Evolutionary conservation across 2,888 invertebrate species (phyloP).

Genomic region (Augochlorella aurata): DNA sequence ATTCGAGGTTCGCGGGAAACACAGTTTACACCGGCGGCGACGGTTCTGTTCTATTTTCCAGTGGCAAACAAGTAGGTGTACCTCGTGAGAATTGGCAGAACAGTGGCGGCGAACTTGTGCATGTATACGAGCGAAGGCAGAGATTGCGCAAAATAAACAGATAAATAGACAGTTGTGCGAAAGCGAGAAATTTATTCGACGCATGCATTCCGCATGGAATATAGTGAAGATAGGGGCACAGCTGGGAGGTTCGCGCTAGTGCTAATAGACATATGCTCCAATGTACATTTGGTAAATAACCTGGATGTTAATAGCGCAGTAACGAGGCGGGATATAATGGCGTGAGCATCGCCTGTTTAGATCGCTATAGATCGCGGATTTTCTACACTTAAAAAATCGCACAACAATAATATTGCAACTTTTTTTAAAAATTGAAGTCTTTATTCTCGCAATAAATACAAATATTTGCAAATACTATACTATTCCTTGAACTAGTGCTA

Average conservation of each 20-base stretch:
- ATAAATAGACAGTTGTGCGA: slow-evolving; percentile 23
- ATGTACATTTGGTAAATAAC: background rate
- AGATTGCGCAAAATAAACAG: slow-evolving; percentile 24
- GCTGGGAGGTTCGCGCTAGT: background rate
- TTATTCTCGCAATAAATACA: no score
- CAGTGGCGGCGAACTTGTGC: background rate
- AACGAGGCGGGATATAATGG: background rate
- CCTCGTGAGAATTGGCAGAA: background rate
- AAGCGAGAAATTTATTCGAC: slow-evolving; percentile 36
- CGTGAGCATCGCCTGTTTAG: background rate
- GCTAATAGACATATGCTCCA: background rate
- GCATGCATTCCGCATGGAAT: background rate
- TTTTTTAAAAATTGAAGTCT: no score
- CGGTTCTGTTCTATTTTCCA: slow-evolving; percentile 25
- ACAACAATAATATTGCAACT: no score
- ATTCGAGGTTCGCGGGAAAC: slow-evolving; percentile 10
- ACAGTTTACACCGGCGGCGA: slow-evolving; percentile 22
- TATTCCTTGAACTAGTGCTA: no score
- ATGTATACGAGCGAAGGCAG: background rate
- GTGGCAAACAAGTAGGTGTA: slow-evolving; percentile 32
- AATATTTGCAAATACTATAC: no score
- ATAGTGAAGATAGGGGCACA: background rate
- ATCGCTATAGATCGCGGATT: background rate
- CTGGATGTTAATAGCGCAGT: background rate
- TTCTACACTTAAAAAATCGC: background rate